phyloP scores from a whole-genome alignment of 2,797 vertebrate genomes.

The Manis pentadactyla region DNA sequence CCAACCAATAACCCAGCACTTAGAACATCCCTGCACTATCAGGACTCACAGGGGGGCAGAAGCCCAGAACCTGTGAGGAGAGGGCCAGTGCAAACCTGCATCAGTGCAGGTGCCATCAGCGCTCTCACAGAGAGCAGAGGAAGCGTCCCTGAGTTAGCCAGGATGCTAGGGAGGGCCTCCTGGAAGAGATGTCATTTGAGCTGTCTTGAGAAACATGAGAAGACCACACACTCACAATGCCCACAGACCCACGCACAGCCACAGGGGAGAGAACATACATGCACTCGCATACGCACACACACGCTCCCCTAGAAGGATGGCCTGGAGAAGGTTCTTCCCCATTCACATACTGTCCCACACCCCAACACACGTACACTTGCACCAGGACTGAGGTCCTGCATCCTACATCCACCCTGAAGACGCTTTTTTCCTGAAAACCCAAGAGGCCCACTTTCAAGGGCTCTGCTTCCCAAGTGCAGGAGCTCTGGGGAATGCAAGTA shows the following conservation, averaged over 20 bases:
- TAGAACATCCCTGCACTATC: background rate
- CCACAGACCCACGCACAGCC: background rate
- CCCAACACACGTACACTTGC: background rate
- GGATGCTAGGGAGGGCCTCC: background rate
- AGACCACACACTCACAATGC: background rate
- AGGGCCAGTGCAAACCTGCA: background rate
- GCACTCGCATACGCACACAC: background rate
- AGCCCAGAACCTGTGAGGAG: background rate
- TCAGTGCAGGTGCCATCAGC: background rate
- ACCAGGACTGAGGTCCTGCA: background rate
- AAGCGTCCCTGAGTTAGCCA: background rate
- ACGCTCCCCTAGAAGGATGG: background rate
- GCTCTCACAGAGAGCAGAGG: background rate
- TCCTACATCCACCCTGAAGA: background rate
- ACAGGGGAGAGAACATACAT: background rate
- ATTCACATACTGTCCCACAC: background rate
- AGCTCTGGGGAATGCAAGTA: background rate
- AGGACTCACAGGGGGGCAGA: background rate
- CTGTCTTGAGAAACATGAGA: background rate
- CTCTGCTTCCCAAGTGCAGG: background rate
- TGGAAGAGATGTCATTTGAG: background rate
- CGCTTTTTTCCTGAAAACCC: background rate
- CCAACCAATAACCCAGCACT: background rate
- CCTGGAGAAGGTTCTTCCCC: background rate
- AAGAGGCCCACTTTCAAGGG: background rate